phyloP scores from a whole-genome alignment of 2,888 invertebrate genomes.

The Folsomia candida region DNA sequence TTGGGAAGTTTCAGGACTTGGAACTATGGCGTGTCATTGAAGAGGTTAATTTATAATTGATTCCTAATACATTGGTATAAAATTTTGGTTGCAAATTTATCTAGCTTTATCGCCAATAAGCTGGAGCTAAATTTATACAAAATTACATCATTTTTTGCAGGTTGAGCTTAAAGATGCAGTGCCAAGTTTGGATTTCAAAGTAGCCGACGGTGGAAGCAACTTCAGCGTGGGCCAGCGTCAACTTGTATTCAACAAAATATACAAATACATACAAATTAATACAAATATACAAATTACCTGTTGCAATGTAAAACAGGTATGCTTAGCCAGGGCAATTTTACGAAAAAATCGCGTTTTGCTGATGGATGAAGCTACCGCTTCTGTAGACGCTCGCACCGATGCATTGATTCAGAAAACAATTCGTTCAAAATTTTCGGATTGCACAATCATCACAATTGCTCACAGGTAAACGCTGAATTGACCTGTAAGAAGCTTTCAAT shows the following conservation, averaged over 20 bases:
- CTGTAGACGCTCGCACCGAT: slow-evolving; percentile 81
- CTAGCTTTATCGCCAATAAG: too few relatives aligned
- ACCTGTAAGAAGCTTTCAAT: too few relatives aligned
- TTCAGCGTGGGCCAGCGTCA: slow-evolving; percentile 45
- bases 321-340: slow-evolving; percentile 82
- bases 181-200: slow-evolving; percentile 31
- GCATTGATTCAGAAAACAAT: slow-evolving; percentile 79
- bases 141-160: slow-evolving; percentile 21
- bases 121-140: slow-evolving; percentile 1
- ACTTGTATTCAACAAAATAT: too few relatives aligned
- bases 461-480: too few relatives aligned
- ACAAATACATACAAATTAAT: too few relatives aligned
- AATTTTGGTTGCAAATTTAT: too few relatives aligned
- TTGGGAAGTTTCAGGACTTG: slow-evolving; percentile 74
- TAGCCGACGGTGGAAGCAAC: slow-evolving; percentile 41
- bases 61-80: too few relatives aligned
- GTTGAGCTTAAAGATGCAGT: slow-evolving; percentile 35
- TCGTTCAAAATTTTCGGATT: slow-evolving; percentile 70
- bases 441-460: slow-evolving; percentile 86
- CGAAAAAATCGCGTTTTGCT: slow-evolving; percentile 79
- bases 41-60: too few relatives aligned
- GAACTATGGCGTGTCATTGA: slow-evolving; percentile 80
- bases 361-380: slow-evolving; percentile 90
- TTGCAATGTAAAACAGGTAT: too few relatives aligned
- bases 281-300: too few relatives aligned